phyloP scores from a whole-genome alignment of 2,888 invertebrate genomes.

The Drosophila recens region DNA sequence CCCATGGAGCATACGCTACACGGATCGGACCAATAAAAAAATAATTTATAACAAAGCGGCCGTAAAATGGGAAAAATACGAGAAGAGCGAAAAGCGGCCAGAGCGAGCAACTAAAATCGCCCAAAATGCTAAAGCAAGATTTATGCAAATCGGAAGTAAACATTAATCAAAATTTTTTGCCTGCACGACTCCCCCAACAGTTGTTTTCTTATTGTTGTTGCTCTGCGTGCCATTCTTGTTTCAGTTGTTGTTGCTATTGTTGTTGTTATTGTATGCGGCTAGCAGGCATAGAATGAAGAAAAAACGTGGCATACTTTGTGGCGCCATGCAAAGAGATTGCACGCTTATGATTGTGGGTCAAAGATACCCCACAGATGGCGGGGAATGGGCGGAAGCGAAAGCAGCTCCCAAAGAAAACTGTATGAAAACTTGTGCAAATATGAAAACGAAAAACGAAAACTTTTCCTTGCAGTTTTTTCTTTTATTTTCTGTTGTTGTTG shows the following conservation, averaged over 20 bases:
- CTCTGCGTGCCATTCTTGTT: neutral
- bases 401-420: slow-evolving; percentile 33
- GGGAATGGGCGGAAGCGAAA: slow-evolving; percentile 46
- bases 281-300: slow-evolving; percentile 45
- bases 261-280: slow-evolving; percentile 35
- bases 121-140: slow-evolving; percentile 82
- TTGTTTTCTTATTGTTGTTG: slow-evolving; percentile 20
- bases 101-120: slow-evolving; percentile 44
- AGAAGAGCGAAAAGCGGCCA: neutral
- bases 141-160: slow-evolving; percentile 85
- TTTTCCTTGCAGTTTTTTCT: slow-evolving; percentile 27
- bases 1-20: slow-evolving; percentile 48
- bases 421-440: slow-evolving; percentile 35
- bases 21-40: slow-evolving; percentile 67
- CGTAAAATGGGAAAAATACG: slow-evolving; percentile 20
- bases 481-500: neutral
- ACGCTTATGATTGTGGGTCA: slow-evolving; percentile 66
- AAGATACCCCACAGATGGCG: slow-evolving; percentile 39
- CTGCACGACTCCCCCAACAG: slow-evolving; percentile 30
- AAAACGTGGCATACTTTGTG: slow-evolving; percentile 66
- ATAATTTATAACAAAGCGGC: slow-evolving; percentile 75
- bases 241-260: slow-evolving; percentile 21
- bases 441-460: slow-evolving; percentile 39
- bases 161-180: slow-evolving; percentile 82
- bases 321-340: slow-evolving; percentile 70